Base-by-base conservation (phyloP, 2,888 invertebrate species). In the Agrilus biguttatus region DNA sequence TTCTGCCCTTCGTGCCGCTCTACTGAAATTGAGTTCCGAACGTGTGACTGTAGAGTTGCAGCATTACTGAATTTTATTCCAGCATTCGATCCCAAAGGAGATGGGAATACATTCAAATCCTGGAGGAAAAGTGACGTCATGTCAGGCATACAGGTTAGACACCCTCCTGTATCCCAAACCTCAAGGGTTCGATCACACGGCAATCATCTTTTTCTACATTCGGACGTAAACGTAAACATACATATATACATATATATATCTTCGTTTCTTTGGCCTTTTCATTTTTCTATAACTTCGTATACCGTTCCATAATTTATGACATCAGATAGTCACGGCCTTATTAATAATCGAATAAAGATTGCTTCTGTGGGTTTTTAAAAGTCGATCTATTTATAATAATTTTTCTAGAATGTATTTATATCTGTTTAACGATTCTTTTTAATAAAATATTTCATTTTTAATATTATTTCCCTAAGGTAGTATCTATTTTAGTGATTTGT, bases 141-240 rank as follows among this genome's bases (percentile, higher is more conserved):
- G 37, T 41, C 36, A 41, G 45, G 42, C 49, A 47, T 42, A 42
- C 43, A 45, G 37, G 52, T 49, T 40, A 46, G 47, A 46, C 42
- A 49, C 47, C 51, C 47, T 47, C 47, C 51, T 49, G 51, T 50
- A 51, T 43, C 51, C 47, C 45, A 48, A 52, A 47, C 61, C 63
- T 62, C 63, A 48, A 53, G 57, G 63, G 62, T 54, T 55, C 62
- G 60, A 61, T 63, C 58, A 58, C 55, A 54, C 51, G 53, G 58
- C 60, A 57, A 61, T 61, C 61, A 58, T 57, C 47, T 49, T 49
- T 48, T 45, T 47, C 49, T 53, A 28, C 28, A 28, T 28, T 28
- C 28, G 28, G 10, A 28, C 28, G 10, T 28, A 28, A 10, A 28
- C 28, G 8, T 28, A 44, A 46, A 46, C 44, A 3, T 17, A 4